Conservation (phyloP, 2,797 vertebrate genomes). For the Platalea minor region DNA sequence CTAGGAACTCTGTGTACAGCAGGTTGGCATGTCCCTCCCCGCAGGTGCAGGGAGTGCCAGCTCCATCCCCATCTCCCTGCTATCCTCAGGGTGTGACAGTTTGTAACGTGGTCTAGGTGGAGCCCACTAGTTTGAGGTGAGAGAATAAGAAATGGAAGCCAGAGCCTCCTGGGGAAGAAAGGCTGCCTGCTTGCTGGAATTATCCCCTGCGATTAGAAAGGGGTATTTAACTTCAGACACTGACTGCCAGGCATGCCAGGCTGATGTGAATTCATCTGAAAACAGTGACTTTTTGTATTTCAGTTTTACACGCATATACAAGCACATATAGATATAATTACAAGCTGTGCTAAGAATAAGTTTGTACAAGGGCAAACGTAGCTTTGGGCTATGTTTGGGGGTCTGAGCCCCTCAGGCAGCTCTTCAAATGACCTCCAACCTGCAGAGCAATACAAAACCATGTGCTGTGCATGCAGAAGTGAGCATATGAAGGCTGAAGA, state of each 20-base stretch:
- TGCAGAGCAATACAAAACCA: background rate
- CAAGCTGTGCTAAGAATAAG: background rate
- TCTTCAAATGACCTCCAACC: background rate
- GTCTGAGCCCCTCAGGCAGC: background rate
- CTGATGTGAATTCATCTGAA: background rate
- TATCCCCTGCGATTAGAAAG: background rate
- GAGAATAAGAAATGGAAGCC: background rate
- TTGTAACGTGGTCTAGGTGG: background rate
- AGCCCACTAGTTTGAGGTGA: background rate
- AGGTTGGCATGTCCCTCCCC: fast-evolving
- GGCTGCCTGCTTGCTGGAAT: background rate
- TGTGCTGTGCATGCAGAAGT: background rate
- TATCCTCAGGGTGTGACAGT: background rate
- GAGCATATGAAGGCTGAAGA: background rate
- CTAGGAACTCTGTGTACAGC: background rate
- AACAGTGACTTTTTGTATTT: background rate
- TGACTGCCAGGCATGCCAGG: background rate
- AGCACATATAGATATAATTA: background rate
- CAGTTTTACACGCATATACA: background rate
- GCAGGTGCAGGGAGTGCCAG: background rate
- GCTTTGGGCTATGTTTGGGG: background rate
- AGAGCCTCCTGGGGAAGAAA: background rate
- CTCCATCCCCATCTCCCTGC: background rate
- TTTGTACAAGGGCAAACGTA: background rate
- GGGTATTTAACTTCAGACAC: background rate